phyloP scores from a whole-genome alignment of 2,888 invertebrate species.

The Eilema griseolum region DNA sequence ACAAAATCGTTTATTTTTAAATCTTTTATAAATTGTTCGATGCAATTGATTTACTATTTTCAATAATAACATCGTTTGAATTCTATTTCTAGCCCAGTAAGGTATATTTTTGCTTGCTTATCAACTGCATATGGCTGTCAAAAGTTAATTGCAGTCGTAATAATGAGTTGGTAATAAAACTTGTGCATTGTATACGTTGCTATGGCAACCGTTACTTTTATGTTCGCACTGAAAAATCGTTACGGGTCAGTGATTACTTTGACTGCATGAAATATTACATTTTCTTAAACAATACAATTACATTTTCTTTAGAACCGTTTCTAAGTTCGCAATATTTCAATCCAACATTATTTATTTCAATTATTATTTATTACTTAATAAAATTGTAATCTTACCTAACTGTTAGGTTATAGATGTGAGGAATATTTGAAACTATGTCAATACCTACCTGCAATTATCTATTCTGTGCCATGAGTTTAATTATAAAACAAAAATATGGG shows the following conservation, averaged over 20 bases:
- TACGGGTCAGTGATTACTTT: constrained; percentile 6
- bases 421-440: no score
- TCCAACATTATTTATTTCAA: neutral
- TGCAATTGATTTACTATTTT: constrained; percentile 46
- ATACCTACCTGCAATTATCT: no score
- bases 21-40: constrained; percentile 18
- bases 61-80: constrained; percentile 24
- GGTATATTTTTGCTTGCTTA: constrained; percentile 29
- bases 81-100: constrained; percentile 25
- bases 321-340: neutral
- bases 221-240: constrained; percentile 16
- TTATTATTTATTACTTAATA: no score
- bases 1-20: constrained; percentile 25
- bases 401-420: neutral
- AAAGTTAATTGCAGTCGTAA: constrained; percentile 62
- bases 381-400: no score
- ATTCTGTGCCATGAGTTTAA: no score
- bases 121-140: constrained; percentile 22
- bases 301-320: neutral
- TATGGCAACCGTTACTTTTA: constrained; percentile 54
- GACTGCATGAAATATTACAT: neutral
- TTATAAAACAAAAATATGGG: no score
- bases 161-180: constrained; percentile 65
- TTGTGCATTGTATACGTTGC: constrained; percentile 64
- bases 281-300: no score